Evolutionary conservation across 2,797 vertebrate species (phyloP), one percentile per base, ranked within the genome.

Genomic region (Spizella passerina): DNA sequence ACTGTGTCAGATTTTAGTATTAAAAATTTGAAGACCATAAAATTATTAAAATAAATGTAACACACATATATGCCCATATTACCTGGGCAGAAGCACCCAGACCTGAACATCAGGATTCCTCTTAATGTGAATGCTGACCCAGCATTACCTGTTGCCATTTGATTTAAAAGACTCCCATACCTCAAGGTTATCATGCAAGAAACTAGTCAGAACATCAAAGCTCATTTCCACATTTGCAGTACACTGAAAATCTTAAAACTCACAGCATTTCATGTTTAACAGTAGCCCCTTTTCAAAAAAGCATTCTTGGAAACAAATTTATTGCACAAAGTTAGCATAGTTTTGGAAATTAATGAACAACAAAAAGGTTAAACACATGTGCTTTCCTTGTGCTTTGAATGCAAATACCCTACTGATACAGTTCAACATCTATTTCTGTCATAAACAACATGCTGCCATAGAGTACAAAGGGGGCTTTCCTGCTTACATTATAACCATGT

Each of bases 131-230:
- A 91, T 66, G 36, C 70, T 91, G 68, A 84, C 50, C 71, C 39
- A 69, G 47, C 23, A 75, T 86, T 56, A 92, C 70, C 68, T 87
- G 78, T 77, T 92, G 77, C 38, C 77, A 75, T 78, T 88, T 90
- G 89, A 90, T 85, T 85, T 85, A 66, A 72, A 88, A 93, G 84
- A 82, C 87, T 85, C 70, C 91, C 90, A 91, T 66, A 92, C 34
- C n/a, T 59, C 85, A 69, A 7, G 34, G 60, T 49, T 83, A 63
- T 29, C 41, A 71, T 32, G 43, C 69, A 80, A 78, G 47, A 82
- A 70, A 53, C 29, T 80, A 50, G 64, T 66, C 72, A 56, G 22
- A 86, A 76, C 82, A 95, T 20, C 32, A 93, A 79, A 94, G 73
- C 47, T 86, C 39, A 39, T 92, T 81, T 46, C 6, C 29, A 87